These are phyloP conservation scores for Crossaster papposus DNA, from an alignment of 53 echinoderm and acorn worm genomes.

Conservation along the genomic window DNA sequence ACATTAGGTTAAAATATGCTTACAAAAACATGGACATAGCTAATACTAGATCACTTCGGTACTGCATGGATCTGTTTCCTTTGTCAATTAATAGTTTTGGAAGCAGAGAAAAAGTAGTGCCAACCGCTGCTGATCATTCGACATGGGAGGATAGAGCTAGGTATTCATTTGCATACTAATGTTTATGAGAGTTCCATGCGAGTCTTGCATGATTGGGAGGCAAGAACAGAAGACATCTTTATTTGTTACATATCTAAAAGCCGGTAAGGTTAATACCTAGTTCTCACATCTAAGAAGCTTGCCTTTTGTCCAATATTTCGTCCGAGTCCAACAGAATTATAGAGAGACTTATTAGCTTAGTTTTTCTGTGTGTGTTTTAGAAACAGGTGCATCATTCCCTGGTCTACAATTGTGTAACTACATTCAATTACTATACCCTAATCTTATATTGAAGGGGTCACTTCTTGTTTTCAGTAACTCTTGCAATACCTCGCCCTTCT, in stretches of 20 bases:
- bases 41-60: not conserved
- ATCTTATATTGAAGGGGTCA: no score
- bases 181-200: not conserved
- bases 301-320: not conserved
- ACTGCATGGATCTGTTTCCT: not conserved
- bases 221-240: slow-evolving; percentile 1
- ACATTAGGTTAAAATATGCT: no score
- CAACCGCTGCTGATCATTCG: not conserved
- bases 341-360: no score
- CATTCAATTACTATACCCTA: no score
- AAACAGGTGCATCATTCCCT: no score
- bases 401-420: no score
- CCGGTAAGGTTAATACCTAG: not conserved
- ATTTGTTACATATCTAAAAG: slow-evolving; percentile 1
- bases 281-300: not conserved
- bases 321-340: no score
- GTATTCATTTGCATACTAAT: not conserved
- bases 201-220: not conserved
- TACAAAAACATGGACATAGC: no score
- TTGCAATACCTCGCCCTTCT: no score
- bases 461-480: no score
- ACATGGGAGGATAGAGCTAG: not conserved
- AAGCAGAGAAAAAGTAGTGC: not conserved
- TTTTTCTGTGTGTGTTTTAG: no score
- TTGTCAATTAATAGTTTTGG: not conserved